Evolutionary conservation across 2,113 vertebrate species (phyloP), one percentile per base, ranked within the genome.

Genomic region (Psettodes erumei): DNA sequence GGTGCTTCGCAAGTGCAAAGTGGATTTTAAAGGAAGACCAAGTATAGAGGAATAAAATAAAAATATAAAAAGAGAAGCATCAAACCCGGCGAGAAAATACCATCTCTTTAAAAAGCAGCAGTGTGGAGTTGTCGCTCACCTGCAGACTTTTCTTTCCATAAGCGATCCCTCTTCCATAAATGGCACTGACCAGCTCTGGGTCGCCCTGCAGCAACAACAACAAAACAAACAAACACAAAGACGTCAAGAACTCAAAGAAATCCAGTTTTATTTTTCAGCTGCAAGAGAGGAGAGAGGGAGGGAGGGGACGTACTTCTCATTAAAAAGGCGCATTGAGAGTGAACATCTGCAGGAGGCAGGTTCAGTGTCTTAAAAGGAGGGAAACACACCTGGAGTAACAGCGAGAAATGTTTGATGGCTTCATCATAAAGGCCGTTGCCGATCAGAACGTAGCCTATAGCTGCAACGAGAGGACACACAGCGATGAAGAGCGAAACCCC

Each of bases 111-210:
- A n/a, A n/a, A n/a, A n/a, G n/a, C n/a, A n/a, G n/a, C n/a, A n/a
- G n/a, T 32, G 15, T 15, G 25, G 12, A 18, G 19, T 7, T 28
- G 3, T 9, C 89, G 93, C 95, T 95, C 83, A 98, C 98, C 93
- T 97, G 96, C 1, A 98, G 83, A 83, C 97, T 97, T 92, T 98
- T 99, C 90, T 98, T 99, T 27, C 97, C 97, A 1, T 99, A 99
- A 21, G 97, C 97, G 81, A 99, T 98, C 71, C 97, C 98, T 92
- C 97, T 93, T 61, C 97, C 98, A 73, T 99, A 99, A 89, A 99
- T 97, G 80, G 97, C 98, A 88, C 97, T 97, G 91, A 99, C 95
- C 90, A 99, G 91, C 85, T 98, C 97, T 32, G 96, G 96, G 82
- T 98, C 96, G n/a, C 95, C 93, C 98, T 99, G 91, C 86, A 93